Base-by-base conservation (phyloP, 2,888 invertebrate species). In the Anticlea derivata region DNA sequence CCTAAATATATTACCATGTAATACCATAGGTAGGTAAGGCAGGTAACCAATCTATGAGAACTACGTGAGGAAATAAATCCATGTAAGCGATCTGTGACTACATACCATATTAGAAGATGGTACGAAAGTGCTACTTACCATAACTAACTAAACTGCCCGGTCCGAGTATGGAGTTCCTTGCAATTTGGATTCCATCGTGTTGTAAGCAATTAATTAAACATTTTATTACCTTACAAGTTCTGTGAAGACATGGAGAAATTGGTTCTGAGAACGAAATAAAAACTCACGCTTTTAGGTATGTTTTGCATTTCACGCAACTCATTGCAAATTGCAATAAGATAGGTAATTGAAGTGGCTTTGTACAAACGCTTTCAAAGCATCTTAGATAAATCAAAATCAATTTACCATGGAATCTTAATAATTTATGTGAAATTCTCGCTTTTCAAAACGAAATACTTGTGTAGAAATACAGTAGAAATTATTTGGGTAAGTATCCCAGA, bases 151-250 rank as follows among this genome's bases (percentile, higher is more conserved):
- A 31, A 35, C 37, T 35, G 31, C 39, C 20, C 22, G 7, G 1
- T 1, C 37, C 33, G 12, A 29, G 12, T 34, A 40, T n/a, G 34
- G 44, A 39, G 20, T 44, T 49, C 35, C 39, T 34, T 38, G 30
- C n/a, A 10, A 20, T 27, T 38, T 22, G 7, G 47, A 43, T 47
- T 43, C 34, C 44, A 8, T 11, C 17, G 43, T 7, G 24, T 27
- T 17, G 44, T 43, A 24, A 11, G 53, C 35, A 53, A 53, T 44
- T 48, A 33, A 48, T 52, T 38, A 30, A 38, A 33, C 50, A 34
- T 35, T 17, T 17, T 17, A n/a, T 41, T n/a, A n/a, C n/a, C n/a
- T 38, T 47, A 38, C 43, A 47, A 47, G 35, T 48, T 48, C 47
- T 41, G 22, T 7, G 43, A 35, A 48, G 27, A 20, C 12, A 29